Evolutionary conservation across 2,888 invertebrate species (phyloP), one percentile per base, ranked within the genome.

Genomic region (Isotomurus palustris): DNA sequence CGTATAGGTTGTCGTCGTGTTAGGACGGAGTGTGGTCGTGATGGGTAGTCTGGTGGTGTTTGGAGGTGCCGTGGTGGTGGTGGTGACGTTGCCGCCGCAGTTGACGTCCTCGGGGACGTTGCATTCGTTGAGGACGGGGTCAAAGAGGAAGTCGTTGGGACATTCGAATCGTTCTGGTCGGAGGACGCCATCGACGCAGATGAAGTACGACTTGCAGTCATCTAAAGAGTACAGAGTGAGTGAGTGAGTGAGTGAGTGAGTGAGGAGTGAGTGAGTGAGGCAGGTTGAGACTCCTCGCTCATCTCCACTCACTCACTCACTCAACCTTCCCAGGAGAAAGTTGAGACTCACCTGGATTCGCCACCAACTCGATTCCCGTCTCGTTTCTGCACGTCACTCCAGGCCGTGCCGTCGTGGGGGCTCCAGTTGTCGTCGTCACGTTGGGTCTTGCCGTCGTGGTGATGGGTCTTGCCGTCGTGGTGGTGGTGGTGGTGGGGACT

Each of bases 11-110:
- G n/a, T n/a, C n/a, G n/a, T n/a, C n/a, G n/a, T n/a, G n/a, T n/a
- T n/a, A n/a, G n/a, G n/a, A n/a, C n/a, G n/a, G n/a, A n/a, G n/a
- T n/a, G n/a, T n/a, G n/a, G n/a, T n/a, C n/a, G n/a, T n/a, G n/a
- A n/a, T n/a, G n/a, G n/a, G n/a, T n/a, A n/a, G n/a, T 32, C 72
- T 69, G 29, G 73, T 70, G 53, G 71, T 64, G 41, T 72, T 67
- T 19, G 68, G 67, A 25, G 72, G 72, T 56, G 71, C 73, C 40
- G 72, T 71, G n/a, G n/a, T n/a, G n/a, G n/a, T n/a, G n/a, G n/a
- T n/a, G 36, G 73, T 69, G 32, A 73, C 70, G 53, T 70, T 64
- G 40, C 72, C 66, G 45, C 72, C 71, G 55, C 74, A 52, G 28
- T 57, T 72, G 35, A 69, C 72, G 17, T 73, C 67, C n/a, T 69